Percentiles rank a stretch among this genome's conserved stretches.
Conservation (phyloP, 2,797 vertebrate genomes). For the Liasis olivaceus region DNA sequence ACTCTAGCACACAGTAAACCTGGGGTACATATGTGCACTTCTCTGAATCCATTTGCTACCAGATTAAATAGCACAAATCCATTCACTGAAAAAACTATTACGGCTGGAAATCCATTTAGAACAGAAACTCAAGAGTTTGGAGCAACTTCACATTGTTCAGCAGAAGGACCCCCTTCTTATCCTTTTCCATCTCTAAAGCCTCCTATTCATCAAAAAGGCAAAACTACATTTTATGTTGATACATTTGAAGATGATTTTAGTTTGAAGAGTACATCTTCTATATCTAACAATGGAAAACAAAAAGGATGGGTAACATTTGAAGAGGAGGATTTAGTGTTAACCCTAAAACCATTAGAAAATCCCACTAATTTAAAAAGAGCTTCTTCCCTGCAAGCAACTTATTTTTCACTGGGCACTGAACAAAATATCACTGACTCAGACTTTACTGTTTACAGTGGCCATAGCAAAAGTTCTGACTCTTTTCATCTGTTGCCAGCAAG, state of each 20-base stretch:
- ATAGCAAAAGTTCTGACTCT: slow-evolving; percentile 72
- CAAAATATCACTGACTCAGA: slow-evolving; percentile 68
- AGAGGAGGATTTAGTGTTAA: slow-evolving; percentile 70
- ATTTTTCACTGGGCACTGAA: slow-evolving; percentile 58
- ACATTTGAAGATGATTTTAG: slow-evolving; percentile 59
- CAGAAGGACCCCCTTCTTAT: slow-evolving; percentile 49
- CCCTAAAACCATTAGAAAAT: slow-evolving; percentile 63
- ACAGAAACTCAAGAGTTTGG: slow-evolving; percentile 70
- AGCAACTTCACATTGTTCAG: slow-evolving; percentile 32
- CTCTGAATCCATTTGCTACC: slow-evolving; percentile 76
- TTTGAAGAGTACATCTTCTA: slow-evolving; percentile 53
- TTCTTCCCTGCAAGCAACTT: slow-evolving; percentile 47
- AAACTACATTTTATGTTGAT: slow-evolving; percentile 56
- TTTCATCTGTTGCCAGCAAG: slow-evolving; percentile 73
- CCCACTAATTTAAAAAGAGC: slow-evolving; percentile 63
- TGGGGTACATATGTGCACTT: slow-evolving; percentile 78
- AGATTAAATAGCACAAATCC: slow-evolving; percentile 78
- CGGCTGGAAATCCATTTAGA: slow-evolving; percentile 75
- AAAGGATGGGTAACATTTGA: slow-evolving; percentile 96
- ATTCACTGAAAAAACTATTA: slow-evolving; percentile 72
- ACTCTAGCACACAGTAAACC: slow-evolving; percentile 78
- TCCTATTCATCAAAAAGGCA: slow-evolving; percentile 53
- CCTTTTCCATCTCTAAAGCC: slow-evolving; percentile 66
- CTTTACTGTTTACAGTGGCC: slow-evolving; percentile 75
- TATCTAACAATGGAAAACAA: slow-evolving; percentile 60